A percentile compares a stretch with the other conserved stretches of the same genome.
Conservation (phyloP, 2,113 vertebrate genomes). For the Varanus komodoensis region DNA sequence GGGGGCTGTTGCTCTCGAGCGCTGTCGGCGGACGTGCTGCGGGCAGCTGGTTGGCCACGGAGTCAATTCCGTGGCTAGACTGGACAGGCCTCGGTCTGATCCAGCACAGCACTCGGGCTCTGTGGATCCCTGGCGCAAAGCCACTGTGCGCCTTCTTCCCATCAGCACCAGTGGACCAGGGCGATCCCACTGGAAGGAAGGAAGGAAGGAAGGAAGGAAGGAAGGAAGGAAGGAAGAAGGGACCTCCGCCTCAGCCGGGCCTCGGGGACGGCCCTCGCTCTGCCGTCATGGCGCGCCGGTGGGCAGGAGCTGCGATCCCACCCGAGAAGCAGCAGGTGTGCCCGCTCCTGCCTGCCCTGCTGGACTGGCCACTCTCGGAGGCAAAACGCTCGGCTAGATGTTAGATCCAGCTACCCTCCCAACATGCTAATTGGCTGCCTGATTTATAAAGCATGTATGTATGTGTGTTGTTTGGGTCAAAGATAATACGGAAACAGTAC, state of each 20-base stretch:
- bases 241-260: not conserved
- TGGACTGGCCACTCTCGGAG: not conserved
- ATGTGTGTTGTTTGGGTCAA: too few relatives aligned
- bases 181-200: too few relatives aligned
- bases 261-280: not conserved
- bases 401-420: not conserved
- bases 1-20: too few relatives aligned
- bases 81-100: too few relatives aligned
- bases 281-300: not conserved
- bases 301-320: not conserved
- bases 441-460: not conserved
- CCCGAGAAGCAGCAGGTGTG: not conserved
- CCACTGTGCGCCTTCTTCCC: not conserved
- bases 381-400: not conserved
- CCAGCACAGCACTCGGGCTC: not conserved
- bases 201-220: too few relatives aligned
- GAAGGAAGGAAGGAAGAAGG: too few relatives aligned
- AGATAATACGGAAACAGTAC: not conserved
- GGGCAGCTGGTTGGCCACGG: too few relatives aligned
- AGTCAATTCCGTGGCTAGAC: too few relatives aligned
- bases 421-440: not conserved
- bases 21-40: too few relatives aligned
- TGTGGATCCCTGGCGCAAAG: not conserved
- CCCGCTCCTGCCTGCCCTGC: not conserved
- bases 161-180: not conserved